Conservation (phyloP, 2,888 invertebrate genomes). For the Oligia latruncula region DNA sequence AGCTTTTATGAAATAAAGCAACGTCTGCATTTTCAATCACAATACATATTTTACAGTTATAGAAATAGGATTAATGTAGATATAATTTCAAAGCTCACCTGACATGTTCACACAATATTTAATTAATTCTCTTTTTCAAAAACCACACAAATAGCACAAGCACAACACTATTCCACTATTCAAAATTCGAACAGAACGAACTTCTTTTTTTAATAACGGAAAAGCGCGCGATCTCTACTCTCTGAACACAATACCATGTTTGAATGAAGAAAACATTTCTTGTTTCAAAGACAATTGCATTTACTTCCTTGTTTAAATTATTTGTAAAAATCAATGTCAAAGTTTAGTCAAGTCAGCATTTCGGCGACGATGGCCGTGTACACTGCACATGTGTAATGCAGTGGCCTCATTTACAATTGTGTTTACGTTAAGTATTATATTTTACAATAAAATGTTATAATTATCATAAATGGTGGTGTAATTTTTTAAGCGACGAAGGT, state of each 20-base stretch:
- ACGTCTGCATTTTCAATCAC: not conserved
- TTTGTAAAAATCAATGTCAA: constrained; percentile 78
- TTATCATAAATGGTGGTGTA: constrained; percentile 39
- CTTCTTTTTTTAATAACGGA: constrained; percentile 58
- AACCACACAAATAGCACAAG: constrained; percentile 25
- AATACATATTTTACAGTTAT: not conserved
- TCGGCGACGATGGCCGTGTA: constrained; percentile 45
- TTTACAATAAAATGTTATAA: constrained; percentile 55
- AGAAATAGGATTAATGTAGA: not conserved
- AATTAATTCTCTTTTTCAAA: constrained; percentile 2
- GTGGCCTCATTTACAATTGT: constrained; percentile 70
- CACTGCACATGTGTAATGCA: constrained; percentile 62
- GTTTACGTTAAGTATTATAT: constrained; percentile 63
- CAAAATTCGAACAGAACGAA: constrained; percentile 26
- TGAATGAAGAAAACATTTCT: constrained; percentile 65
- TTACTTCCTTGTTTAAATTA: constrained; percentile 75
- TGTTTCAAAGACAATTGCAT: constrained; percentile 63
- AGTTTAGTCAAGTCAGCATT: constrained; percentile 71
- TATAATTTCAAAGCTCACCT: constrained; percentile 62
- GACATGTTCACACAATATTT: constrained; percentile 70
- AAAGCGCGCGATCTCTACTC: constrained; percentile 76
- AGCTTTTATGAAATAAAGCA: constrained; percentile 13
- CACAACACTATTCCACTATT: constrained; percentile 56
- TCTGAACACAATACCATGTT: constrained; percentile 53
- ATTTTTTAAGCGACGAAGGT: constrained; percentile 36